These are phyloP conservation scores for Virgularia gustaviana DNA, from an alignment of 92 coral and sea anemone species.

Conservation along the genomic window DNA sequence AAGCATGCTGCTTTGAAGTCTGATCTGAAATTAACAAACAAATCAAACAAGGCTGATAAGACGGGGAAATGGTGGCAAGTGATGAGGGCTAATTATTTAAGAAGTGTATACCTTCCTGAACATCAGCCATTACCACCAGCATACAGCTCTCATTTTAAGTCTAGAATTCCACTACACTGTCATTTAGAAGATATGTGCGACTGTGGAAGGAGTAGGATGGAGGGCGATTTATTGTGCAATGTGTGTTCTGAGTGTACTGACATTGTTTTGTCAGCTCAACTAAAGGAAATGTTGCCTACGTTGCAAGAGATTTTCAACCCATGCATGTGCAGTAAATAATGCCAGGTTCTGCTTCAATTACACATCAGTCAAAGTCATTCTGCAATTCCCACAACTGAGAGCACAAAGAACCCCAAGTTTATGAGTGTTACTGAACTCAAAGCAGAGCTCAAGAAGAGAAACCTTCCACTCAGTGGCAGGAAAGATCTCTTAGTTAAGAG, in stretches of 20 bases:
- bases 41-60: neutral
- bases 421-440: conserved; percentile 46
- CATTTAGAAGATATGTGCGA: conserved; percentile 28
- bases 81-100: conserved; percentile 43
- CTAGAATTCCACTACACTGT: conserved; percentile 49
- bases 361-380: too few species aligned
- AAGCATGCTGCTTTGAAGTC: conserved; percentile 40
- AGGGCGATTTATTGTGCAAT: conserved; percentile 9
- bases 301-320: conserved; percentile 34
- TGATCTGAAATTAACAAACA: conserved; percentile 19
- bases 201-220: conserved; percentile 46
- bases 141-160: conserved; percentile 45
- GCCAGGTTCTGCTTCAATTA: too few species aligned
- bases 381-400: too few species aligned
- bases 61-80: conserved; percentile 57
- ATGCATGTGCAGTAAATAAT: conserved; percentile 32
- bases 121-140: conserved; percentile 4
- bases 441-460: conserved; percentile 45
- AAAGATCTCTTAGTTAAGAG: conserved; percentile 51
- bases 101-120: conserved; percentile 43
- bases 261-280: conserved; percentile 27
- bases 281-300: conserved; percentile 18
- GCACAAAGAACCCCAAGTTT: conserved; percentile 50
- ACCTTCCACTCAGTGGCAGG: conserved; percentile 45
- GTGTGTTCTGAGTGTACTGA: conserved; percentile 18